Evolutionary conservation across 2,113 vertebrate species (phyloP), one percentile per base, ranked within the genome.

Genomic region (Oreochromis spilurus): DNA sequence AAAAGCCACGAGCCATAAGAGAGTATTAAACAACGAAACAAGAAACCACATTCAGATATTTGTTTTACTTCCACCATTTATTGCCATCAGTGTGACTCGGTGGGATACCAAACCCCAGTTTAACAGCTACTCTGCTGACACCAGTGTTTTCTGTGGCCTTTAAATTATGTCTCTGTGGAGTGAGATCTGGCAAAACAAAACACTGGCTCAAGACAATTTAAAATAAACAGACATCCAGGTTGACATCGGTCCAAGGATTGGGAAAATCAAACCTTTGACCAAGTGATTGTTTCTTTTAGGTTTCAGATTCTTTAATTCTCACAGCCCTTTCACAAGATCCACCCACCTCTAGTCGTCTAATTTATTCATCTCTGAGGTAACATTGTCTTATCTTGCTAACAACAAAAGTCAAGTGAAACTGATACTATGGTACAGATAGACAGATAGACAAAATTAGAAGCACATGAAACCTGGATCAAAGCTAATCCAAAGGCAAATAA

Each of bases 21-120:
- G 83, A 85, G 82, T 84, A 70, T 84, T 82, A 62, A 62, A 87
- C 79, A 84, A 87, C 19, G 1, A 79, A 85, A 21, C 31, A 52
- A 57, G 16, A 70, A 87, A 86, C 82, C 67, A 48, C 81, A 85
- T 62, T 89, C 36, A 31, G 85, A 54, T 45, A 67, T 78, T 72
- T 67, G 48, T 62, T 82, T 26, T 65, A 26, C 67, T 36, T 91
- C 67, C 70, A 78, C 58, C 85, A 84, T 21, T 79, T 16, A 52
- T 34, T 52, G 45, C 45, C 72, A 77, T 52, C 72, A 77, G 26
- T 77, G 72, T 82, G 72, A 77, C 54, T 84, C 72, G 67, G 84
- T 81, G 43, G 10, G 86, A 87, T 50, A 91, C 65, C 83, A 90
- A 84, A 81, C 80, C 75, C 67, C 52, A 67, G 45, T 84, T 65